Evolutionary conservation across 2,113 vertebrate genomes (phyloP), one percentile per base, ranked within the genome.

Genomic region (Gnathonemus echidnorhynchus): DNA sequence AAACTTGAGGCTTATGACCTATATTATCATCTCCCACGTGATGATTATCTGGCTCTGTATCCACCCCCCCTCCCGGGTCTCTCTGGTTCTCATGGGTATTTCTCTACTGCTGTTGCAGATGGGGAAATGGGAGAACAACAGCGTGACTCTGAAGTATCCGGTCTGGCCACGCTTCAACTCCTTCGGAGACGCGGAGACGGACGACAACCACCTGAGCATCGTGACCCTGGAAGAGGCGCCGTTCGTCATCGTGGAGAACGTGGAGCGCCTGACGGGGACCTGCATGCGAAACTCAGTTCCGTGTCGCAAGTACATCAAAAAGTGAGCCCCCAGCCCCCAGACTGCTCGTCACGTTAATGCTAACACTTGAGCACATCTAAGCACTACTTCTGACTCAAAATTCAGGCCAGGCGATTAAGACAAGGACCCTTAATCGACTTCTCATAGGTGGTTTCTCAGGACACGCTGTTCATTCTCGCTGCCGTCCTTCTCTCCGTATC

Each of bases 221-320:
- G 98, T 99, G 92, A 99, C 98, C n/a, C 93, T 99, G 90, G 98
- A 99, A 94, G 98, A 99, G 94, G 98, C 98, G 66, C 98, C 98
- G 0, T 99, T 99, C 21, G 98, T 99, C 88, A 97, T 99, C 0
- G 98, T 99, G 90, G 98, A 99, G 90, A 98, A 99, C 17, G 97
- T 99, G 88, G 98, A 99, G 91, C 96, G 97, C 0, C 94, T 99
- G 90, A 99, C 98, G 0, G 98, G 98, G 52, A 98, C 98, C 0
- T 99, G 98, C 91, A 98, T 99, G 90, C 96, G 98, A 92, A 99
- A 99, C 94, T 99, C 98, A 0, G 98, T 99, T 88, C 98, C 98
- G 0, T 99, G 98, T 90, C 96, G 98, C 89, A 99, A 99, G 93
- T 97, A 98, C 58, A 96, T 99, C 94, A 97, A 97, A 92, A 97